Conservation (phyloP, 2,888 invertebrate genomes). For the Spilosoma lubricipeda region DNA sequence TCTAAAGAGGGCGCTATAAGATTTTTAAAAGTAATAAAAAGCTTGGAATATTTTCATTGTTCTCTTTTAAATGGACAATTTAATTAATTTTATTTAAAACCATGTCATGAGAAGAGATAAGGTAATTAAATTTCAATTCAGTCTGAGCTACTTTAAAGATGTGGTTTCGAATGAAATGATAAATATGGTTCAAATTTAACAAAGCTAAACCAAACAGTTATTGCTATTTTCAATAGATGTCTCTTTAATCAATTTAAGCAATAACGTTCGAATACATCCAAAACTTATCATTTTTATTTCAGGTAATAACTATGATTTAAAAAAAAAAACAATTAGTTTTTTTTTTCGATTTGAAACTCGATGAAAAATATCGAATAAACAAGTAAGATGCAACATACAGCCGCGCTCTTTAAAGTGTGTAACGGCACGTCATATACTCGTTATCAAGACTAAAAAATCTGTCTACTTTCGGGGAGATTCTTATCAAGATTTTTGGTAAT, state of each 20-base stretch:
- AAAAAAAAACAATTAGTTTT: not conserved
- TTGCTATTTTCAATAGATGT: constrained; percentile 19
- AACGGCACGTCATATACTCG: constrained; percentile 41
- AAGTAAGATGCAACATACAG: too few relatives aligned
- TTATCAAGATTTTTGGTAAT: not conserved
- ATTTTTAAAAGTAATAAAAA: too few relatives aligned
- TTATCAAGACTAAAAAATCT: constrained; percentile 35
- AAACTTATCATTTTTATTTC: not conserved
- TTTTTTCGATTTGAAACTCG: not conserved
- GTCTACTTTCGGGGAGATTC: constrained; percentile 34
- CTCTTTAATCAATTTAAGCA: not conserved
- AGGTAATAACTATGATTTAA: not conserved
- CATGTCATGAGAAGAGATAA: too few relatives aligned
- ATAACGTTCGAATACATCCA: not conserved
- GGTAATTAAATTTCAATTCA: too few relatives aligned
- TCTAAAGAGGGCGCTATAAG: not conserved
- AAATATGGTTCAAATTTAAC: too few relatives aligned
- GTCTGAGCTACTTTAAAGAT: too few relatives aligned
- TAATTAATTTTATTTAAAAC: too few relatives aligned
- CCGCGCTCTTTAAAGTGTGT: not conserved
- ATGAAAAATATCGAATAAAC: not conserved
- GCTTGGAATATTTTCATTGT: too few relatives aligned
- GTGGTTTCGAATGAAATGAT: too few relatives aligned
- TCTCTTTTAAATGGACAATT: too few relatives aligned
- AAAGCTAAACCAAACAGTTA: not conserved